Evolutionary conservation across 1,140 invertebrate species (phyloP).

Genomic region (Akabosia matsudoensis): DNA sequence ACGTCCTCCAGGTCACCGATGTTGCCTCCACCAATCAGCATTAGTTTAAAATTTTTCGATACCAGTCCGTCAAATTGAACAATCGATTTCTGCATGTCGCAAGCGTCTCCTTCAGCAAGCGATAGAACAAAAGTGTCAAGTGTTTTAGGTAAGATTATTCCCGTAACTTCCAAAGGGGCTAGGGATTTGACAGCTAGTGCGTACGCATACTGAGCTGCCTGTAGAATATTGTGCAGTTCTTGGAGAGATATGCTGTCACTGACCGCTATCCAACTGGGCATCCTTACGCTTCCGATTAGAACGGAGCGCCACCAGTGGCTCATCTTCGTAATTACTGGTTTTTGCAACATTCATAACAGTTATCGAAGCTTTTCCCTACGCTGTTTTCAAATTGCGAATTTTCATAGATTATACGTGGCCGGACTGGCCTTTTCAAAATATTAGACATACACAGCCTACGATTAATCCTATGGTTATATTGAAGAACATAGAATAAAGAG

Average conservation of each 20-base stretch:
- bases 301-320: conserved; percentile 3
- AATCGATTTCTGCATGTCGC: neutral
- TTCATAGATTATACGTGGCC: too few relatives aligned
- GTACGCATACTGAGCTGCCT: neutral
- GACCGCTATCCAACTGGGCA: neutral
- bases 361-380: too few relatives aligned
- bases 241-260: neutral
- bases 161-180: neutral
- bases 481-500: too few relatives aligned
- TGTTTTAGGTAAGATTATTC: neutral
- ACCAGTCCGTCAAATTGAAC: neutral
- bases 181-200: neutral
- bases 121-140: neutral
- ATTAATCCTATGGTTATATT: too few relatives aligned
- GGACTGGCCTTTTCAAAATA: too few relatives aligned
- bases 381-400: too few relatives aligned
- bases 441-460: too few relatives aligned
- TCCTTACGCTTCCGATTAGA: neutral
- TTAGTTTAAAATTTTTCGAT: neutral
- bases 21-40: neutral
- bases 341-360: neutral
- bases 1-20: neutral
- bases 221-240: neutral
- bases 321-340: too few relatives aligned
- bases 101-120: neutral